Evolutionary conservation across 2,797 vertebrate genomes (phyloP).

Genomic region (Falco berigora): DNA sequence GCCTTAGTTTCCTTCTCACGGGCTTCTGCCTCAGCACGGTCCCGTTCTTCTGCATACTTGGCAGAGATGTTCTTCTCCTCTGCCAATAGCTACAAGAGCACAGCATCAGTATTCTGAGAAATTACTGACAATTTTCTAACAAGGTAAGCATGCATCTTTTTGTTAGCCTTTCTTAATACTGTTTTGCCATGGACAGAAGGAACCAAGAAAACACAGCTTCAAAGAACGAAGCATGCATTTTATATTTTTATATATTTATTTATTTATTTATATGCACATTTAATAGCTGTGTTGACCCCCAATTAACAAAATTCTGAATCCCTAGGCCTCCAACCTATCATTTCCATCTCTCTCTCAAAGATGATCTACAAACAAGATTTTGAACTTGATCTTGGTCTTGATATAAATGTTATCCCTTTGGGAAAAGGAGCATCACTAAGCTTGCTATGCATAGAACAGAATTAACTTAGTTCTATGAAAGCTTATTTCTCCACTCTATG

Average conservation of each 20-base stretch:
- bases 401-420: neutral
- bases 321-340: neutral
- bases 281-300: neutral
- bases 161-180: neutral
- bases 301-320: neutral
- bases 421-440: neutral
- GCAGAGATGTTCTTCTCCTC: constrained; percentile 94
- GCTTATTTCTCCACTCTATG: neutral
- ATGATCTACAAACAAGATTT: neutral
- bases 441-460: neutral
- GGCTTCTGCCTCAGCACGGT: constrained; percentile 92
- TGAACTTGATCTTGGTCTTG: neutral
- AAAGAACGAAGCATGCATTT: neutral
- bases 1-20: constrained; percentile 95
- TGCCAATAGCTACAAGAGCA: constrained; percentile 81
- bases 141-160: neutral
- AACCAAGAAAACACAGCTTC: neutral
- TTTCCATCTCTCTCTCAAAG: neutral
- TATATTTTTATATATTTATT: too few relatives aligned
- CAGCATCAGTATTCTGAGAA: neutral
- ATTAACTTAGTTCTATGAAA: neutral
- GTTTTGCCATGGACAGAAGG: neutral
- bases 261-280: too few relatives aligned
- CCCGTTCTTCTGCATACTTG: constrained; percentile 91
- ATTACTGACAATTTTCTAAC: neutral